Percentiles rank a stretch among this genome's conserved stretches.
Conservation (phyloP, 2,113 vertebrate genomes). For the Mus musculus region DNA sequence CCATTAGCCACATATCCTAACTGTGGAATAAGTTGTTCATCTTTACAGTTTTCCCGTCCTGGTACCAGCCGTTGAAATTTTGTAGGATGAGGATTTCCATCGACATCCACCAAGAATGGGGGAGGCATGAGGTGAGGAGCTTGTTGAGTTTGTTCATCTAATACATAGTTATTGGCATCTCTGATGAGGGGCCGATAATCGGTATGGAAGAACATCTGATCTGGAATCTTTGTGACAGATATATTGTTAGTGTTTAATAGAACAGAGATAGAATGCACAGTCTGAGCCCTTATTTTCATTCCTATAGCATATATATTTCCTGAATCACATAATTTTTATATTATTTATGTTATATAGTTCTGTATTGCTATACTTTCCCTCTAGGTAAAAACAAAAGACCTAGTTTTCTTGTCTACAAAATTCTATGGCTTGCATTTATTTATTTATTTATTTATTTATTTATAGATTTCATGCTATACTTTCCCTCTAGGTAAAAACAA, state of each 20-base stretch:
- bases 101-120: constrained; percentile 97
- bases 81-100: constrained; percentile 97
- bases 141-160: constrained; percentile 99
- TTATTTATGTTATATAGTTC: neutral
- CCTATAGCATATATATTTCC: neutral
- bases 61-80: constrained; percentile 95
- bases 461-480: neutral
- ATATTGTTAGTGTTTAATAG: constrained; percentile 61
- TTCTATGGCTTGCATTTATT: constrained; percentile 16
- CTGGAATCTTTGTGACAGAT: constrained; percentile 91
- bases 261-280: neutral
- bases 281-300: constrained; percentile 30
- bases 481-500: constrained; percentile 17
- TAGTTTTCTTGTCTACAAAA: constrained; percentile 49
- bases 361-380: neutral
- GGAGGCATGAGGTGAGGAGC: constrained; percentile 99
- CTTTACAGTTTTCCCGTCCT: constrained; percentile 98
- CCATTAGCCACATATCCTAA: constrained; percentile 98
- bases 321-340: constrained; percentile 35
- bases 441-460: neutral
- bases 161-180: constrained; percentile 97
- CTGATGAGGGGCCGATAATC: constrained; percentile 99
- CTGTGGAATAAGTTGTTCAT: constrained; percentile 97
- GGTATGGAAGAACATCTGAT: constrained; percentile 99
- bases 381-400: constrained; percentile 38